Percentiles rank a stretch among this genome's conserved stretches.
Conservation (phyloP, 2,888 invertebrate species). For the Myathropa florea region DNA sequence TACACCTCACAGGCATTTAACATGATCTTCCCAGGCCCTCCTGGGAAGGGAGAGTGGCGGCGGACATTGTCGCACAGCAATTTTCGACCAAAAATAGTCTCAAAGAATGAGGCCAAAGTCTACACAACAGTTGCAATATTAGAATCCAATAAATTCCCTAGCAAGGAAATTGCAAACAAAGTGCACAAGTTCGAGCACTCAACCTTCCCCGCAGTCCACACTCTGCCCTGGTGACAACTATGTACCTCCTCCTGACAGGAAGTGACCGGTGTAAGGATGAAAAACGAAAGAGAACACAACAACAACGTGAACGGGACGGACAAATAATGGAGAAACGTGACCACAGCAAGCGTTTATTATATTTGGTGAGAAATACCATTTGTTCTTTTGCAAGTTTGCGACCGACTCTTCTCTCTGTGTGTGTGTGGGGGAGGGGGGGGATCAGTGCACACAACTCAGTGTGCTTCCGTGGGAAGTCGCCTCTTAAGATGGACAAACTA, state of each 20-base stretch:
- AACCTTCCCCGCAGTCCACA: not conserved
- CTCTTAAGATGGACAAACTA: slow-evolving; percentile 10
- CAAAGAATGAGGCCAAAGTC: slow-evolving; percentile 45
- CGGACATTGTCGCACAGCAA: slow-evolving; percentile 1
- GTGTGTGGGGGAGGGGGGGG: not conserved
- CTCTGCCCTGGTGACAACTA: slow-evolving; percentile 23
- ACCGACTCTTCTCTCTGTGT: not conserved
- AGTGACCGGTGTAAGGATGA: slow-evolving; percentile 22
- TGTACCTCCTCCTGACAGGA: slow-evolving; percentile 40
- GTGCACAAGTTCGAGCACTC: slow-evolving; percentile 72
- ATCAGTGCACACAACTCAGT: not conserved
- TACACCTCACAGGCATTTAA: slow-evolving; percentile 27
- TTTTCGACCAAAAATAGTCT: slow-evolving; percentile 14
- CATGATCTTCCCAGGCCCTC: not conserved
- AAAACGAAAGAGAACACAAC: not conserved
- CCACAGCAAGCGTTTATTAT: slow-evolving; percentile 62
- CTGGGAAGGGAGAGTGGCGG: not conserved
- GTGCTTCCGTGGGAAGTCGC: not conserved
- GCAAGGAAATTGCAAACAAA: slow-evolving; percentile 79
- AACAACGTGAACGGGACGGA: slow-evolving; percentile 66
- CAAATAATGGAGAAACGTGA: slow-evolving; percentile 66
- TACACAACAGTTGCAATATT: slow-evolving; percentile 64
- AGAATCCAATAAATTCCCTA: slow-evolving; percentile 68
- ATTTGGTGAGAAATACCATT: slow-evolving; percentile 61
- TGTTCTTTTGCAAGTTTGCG: slow-evolving; percentile 55